Percentiles rank a stretch among this genome's conserved stretches.
Evolutionary conservation across 2,113 vertebrate species (phyloP).

Genomic region (human (Homo sapiens)): GRCh38 chr6:75534501-75535000

Average conservation of each 20-base stretch:
- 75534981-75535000: neutral
- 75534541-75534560: neutral
- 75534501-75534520: neutral
- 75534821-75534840: neutral
- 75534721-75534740: neutral
- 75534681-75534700: neutral
- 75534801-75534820: neutral
- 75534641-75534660: neutral
- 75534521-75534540: neutral
- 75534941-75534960: neutral
- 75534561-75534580: conserved; percentile 17
- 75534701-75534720: neutral
- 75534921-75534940: neutral
- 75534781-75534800: neutral
- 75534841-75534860: neutral
- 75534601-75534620: neutral
- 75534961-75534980: neutral
- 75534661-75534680: neutral
- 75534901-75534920: neutral
- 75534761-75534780: neutral
- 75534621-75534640: neutral
- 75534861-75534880: neutral
- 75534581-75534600: neutral
- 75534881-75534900: neutral
- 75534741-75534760: neutral